phyloP scores from a whole-genome alignment of 2,888 invertebrate species.

The Lordiphosa fenestrarum region DNA sequence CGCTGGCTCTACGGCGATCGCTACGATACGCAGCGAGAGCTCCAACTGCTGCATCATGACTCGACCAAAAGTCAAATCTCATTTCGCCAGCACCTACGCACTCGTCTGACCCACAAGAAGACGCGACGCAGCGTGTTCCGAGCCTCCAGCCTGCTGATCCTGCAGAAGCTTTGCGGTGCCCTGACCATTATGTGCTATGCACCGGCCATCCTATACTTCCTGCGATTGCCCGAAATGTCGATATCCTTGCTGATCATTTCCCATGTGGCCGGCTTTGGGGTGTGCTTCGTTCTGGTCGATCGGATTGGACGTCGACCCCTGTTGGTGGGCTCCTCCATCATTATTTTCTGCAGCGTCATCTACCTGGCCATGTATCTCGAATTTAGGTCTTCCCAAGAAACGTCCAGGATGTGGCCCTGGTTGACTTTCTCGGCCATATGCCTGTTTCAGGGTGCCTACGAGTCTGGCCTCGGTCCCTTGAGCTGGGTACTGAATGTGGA shows the following conservation, averaged over 20 bases:
- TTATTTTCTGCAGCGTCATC: not conserved
- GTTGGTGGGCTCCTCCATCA: conserved; percentile 8
- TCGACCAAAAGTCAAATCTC: not conserved
- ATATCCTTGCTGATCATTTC: not conserved
- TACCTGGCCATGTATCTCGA: conserved; percentile 8
- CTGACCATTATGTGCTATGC: not conserved
- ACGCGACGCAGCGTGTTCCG: conserved; percentile 5
- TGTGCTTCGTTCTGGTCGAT: conserved; percentile 32
- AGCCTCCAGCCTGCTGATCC: not conserved
- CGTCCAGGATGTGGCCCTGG: not conserved
- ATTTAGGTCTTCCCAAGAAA: not conserved
- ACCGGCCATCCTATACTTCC: not conserved
- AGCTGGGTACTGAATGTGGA: conserved; percentile 36
- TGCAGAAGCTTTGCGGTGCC: conserved; percentile 13
- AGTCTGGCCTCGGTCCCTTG: conserved; percentile 23
- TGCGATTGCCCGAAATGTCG: rapidly evolving
- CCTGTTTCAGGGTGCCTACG: not conserved
- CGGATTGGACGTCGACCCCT: conserved; percentile 21
- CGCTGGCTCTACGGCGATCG: conserved; percentile 16
- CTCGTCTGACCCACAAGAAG: not conserved
- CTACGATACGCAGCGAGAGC: conserved; percentile 4
- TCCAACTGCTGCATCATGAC: not conserved
- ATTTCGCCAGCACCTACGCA: not conserved
- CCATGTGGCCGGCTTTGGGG: conserved; percentile 1
- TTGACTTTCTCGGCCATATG: not conserved